A percentile compares a stretch with the other conserved stretches of the same genome.
Evolutionary conservation across 2,113 vertebrate species (phyloP).

Genomic region (Myrmecobius fasciatus): DNA sequence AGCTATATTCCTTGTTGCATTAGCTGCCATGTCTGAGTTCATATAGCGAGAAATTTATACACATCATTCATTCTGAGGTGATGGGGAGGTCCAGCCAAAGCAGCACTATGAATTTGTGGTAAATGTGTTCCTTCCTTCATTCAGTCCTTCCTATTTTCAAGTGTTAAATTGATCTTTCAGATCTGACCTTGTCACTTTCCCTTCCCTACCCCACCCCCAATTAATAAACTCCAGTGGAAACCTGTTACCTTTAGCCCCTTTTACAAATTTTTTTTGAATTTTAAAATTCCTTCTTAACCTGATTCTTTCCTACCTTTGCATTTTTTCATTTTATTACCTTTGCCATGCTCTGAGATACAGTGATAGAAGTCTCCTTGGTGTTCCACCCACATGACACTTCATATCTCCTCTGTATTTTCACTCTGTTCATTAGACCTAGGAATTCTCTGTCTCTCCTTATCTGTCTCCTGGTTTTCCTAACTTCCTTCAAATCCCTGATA

Average conservation of each 20-base stretch:
- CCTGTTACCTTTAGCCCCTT: neutral
- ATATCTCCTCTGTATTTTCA: neutral
- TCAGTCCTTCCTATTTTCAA: neutral
- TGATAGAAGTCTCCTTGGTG: neutral
- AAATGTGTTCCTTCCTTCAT: neutral
- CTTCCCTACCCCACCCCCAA: neutral
- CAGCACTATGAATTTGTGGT: neutral
- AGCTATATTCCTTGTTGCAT: neutral
- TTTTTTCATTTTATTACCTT: neutral
- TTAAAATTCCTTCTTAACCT: neutral
- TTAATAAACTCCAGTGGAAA: neutral
- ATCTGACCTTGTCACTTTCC: neutral
- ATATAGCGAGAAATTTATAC: neutral
- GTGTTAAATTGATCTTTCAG: neutral
- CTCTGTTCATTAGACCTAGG: neutral
- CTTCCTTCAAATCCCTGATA: neutral
- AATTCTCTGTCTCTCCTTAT: neutral
- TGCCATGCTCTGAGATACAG: neutral
- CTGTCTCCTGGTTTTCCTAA: neutral
- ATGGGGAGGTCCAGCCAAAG: neutral
- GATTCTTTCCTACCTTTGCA: neutral
- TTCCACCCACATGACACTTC: neutral
- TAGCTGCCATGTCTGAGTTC: constrained; percentile 9
- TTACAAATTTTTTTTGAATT: neutral
- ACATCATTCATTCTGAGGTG: neutral